Evolutionary conservation across 2,113 vertebrate species (phyloP).

Genomic region (Tretioscincus oriximinensis): DNA sequence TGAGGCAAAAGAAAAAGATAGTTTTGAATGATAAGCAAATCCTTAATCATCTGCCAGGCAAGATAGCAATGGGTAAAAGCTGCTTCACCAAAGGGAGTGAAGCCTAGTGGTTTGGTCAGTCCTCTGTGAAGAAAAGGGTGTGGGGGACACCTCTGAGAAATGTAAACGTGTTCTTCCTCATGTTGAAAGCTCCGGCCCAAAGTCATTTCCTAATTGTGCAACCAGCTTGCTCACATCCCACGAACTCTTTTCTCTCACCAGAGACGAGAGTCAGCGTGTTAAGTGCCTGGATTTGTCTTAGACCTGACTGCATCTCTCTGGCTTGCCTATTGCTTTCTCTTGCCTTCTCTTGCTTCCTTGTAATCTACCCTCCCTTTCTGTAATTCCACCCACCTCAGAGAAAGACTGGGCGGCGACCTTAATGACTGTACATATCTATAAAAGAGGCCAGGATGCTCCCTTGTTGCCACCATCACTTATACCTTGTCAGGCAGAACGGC

Average conservation of each 20-base stretch:
- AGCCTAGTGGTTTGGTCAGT: background rate
- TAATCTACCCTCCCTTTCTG: conserved; percentile 15
- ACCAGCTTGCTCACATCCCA: background rate
- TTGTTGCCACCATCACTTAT: background rate
- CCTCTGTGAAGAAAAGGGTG: background rate
- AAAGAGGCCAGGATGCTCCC: conserved; percentile 2
- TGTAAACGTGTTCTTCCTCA: background rate
- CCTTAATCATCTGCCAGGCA: background rate
- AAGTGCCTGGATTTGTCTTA: background rate
- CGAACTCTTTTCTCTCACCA: background rate
- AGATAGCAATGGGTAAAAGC: background rate
- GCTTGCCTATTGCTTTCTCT: background rate
- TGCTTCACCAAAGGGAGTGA: background rate
- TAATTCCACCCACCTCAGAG: conserved; percentile 31
- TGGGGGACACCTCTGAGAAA: background rate
- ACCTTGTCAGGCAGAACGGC: background rate
- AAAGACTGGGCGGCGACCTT: conserved; percentile 22
- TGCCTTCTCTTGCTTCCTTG: background rate
- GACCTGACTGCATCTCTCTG: background rate
- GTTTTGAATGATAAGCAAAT: no score
- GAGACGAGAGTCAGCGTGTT: background rate
- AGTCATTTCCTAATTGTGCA: conserved; percentile 31
- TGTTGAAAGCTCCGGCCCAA: background rate
- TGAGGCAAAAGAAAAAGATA: background rate
- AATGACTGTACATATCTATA: background rate